These are phyloP conservation scores for Pasiphila rectangulata DNA, from an alignment of 2,888 invertebrate species.

Conservation along the genomic window DNA sequence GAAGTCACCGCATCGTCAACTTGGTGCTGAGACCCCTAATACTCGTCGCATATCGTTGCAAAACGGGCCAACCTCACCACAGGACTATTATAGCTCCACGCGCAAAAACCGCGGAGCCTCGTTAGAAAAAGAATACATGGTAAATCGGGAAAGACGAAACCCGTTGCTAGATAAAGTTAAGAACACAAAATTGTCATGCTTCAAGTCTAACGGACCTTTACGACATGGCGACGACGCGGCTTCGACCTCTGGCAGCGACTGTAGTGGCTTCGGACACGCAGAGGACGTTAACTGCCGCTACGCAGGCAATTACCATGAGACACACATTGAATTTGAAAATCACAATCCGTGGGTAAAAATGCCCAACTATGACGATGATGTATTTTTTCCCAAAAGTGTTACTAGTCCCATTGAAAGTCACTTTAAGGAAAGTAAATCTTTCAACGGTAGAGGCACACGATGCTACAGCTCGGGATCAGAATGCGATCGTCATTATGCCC, in stretches of 20 bases:
- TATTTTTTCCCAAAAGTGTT: conserved; percentile 65
- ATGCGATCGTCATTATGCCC: conserved; percentile 71
- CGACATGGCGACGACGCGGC: conserved; percentile 73
- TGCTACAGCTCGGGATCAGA: conserved; percentile 78
- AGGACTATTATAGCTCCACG: conserved; percentile 74
- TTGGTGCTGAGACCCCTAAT: conserved; percentile 59
- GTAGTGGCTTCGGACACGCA: conserved; percentile 74
- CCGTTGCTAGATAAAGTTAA: conserved; percentile 86
- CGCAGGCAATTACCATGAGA: conserved; percentile 56
- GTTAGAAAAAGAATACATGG: conserved; percentile 80
- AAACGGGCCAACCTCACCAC: conserved; percentile 64
- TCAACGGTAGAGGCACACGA: conserved; percentile 65
- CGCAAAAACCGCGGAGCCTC: conserved; percentile 74
- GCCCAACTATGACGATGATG: conserved; percentile 72
- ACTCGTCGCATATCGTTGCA: conserved; percentile 72
- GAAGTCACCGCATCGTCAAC: conserved; percentile 76
- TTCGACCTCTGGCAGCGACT: conserved; percentile 77
- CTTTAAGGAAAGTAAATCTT: conserved; percentile 68
- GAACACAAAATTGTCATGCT: conserved; percentile 85
- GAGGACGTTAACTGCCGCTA: conserved; percentile 69
- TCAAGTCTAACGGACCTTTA: conserved; percentile 80
- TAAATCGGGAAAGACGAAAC: conserved; percentile 84
- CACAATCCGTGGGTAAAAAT: conserved; percentile 77
- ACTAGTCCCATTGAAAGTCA: conserved; percentile 61
- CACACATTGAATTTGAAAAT: conserved; percentile 73